Base-by-base conservation (phyloP, 2,797 vertebrate genomes). In the Catostomus latipinnis region DNA sequence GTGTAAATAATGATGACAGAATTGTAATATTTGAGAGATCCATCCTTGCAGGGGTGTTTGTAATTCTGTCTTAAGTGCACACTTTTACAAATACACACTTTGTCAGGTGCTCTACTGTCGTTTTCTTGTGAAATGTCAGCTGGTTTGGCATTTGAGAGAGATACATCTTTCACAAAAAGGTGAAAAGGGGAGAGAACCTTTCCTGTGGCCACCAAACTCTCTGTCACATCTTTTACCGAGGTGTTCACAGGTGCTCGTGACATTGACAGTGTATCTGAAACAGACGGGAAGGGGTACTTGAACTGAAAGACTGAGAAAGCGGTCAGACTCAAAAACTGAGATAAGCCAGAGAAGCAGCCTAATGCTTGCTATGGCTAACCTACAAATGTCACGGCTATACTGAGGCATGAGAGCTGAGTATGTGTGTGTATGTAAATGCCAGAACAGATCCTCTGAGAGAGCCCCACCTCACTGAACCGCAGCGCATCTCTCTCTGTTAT, bases 121-220 rank as follows among this genome's bases (percentile, higher is more conserved):
- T 78, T 78, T 71, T 63, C 78, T 76, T 45, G 68, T 82, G 83
- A 93, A 93, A 94, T 94, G 93, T 92, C 92, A 93, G 81, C 70
- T 74, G 80, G 84, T 87, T 88, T 93, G 92, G 86, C 91, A 93
- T 94, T 94, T 94, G 83, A 88, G 87, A 87, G 84, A 87, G 88
- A 88, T 91, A 93, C 93, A 94, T 90, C 83, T 86, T 71, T 43
- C 71, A 82, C 85, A 71, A 81, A 88, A 81, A 61, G 76, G 82
- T 83, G 86, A 85, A 84, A 22, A 62, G 14, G 8, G 70, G 71
- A 75, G 69, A 86, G 76, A 88, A 88, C 87, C 88, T 84, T 74
- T 22, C 71, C 76, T 57, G 67, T 61, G 67, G 57, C 67, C 57
- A 70, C 66, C 14, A 18, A 71, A 80, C 58, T 58, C 76, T 62